phyloP scores from a whole-genome alignment of 2,113 vertebrate species.

The Okapia johnstoni region DNA sequence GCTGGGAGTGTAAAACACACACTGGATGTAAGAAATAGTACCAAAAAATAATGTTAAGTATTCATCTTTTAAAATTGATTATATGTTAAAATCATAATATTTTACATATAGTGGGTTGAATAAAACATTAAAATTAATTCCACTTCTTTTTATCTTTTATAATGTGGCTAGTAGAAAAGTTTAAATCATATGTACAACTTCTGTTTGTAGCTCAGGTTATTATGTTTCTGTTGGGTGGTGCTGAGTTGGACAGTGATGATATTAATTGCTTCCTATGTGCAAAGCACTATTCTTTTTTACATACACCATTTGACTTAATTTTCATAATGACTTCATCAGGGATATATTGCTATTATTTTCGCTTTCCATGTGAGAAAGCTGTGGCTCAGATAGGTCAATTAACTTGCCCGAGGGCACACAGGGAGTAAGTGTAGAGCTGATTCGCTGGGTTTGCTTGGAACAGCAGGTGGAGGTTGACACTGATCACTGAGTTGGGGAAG shows the following conservation, averaged over 20 bases:
- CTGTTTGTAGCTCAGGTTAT: not conserved
- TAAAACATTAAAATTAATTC: conserved; percentile 22
- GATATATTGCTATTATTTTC: not conserved
- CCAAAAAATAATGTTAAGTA: not conserved
- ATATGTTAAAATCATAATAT: not conserved
- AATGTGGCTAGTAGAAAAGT: not conserved
- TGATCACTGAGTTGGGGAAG: not conserved
- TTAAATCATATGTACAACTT: not conserved
- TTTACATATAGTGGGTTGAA: not conserved
- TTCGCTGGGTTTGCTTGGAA: not conserved
- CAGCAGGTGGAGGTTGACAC: not conserved
- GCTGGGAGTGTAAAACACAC: not conserved
- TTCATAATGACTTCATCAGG: not conserved
- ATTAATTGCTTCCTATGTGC: not conserved
- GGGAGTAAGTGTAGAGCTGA: not conserved
- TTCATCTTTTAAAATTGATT: not conserved
- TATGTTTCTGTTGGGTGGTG: not conserved
- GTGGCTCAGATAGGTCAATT: not conserved
- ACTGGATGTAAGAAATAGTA: not conserved
- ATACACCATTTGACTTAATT: not conserved
- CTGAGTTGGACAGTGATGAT: not conserved
- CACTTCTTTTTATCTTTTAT: not conserved
- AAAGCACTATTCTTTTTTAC: not conserved
- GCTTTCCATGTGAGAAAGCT: not conserved
- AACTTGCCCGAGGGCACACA: not conserved